Evolutionary conservation across 2,797 vertebrate species (phyloP).

Genomic region (Antrozous pallidus): DNA sequence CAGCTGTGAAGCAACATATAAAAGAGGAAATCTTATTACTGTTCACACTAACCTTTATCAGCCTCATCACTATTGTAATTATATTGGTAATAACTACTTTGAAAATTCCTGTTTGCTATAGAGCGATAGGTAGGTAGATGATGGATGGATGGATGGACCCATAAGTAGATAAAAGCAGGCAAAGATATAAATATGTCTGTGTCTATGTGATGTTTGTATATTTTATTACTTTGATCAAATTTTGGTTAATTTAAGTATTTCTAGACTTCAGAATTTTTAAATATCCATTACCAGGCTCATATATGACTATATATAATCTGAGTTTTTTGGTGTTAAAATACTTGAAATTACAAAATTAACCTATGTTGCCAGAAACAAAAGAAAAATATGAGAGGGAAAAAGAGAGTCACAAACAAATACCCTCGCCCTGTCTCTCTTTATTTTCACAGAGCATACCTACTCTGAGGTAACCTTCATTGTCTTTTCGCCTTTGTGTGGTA

Average conservation of each 20-base stretch:
- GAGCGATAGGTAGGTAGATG: background rate
- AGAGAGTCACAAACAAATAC: background rate
- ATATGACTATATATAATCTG: background rate
- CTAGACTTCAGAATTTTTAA: background rate
- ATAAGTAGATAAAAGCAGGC: background rate
- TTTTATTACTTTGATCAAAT: background rate
- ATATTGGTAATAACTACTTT: background rate
- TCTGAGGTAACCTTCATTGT: background rate
- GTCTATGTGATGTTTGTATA: background rate
- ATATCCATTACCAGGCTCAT: background rate
- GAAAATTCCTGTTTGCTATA: background rate
- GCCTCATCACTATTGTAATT: background rate
- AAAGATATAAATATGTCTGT: background rate
- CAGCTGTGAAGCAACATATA: background rate
- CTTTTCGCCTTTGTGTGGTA: background rate
- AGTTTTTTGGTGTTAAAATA: background rate
- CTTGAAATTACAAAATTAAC: background rate
- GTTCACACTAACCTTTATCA: background rate
- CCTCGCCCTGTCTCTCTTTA: background rate
- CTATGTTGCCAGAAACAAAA: background rate
- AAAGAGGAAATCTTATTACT: background rate
- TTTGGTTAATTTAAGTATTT: constrained; percentile 10
- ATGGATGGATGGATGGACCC: background rate
- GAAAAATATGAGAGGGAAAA: background rate
- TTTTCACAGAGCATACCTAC: background rate